Conservation (phyloP, 2,113 vertebrate genomes). For the Astatotilapia flaviijosephi region DNA sequence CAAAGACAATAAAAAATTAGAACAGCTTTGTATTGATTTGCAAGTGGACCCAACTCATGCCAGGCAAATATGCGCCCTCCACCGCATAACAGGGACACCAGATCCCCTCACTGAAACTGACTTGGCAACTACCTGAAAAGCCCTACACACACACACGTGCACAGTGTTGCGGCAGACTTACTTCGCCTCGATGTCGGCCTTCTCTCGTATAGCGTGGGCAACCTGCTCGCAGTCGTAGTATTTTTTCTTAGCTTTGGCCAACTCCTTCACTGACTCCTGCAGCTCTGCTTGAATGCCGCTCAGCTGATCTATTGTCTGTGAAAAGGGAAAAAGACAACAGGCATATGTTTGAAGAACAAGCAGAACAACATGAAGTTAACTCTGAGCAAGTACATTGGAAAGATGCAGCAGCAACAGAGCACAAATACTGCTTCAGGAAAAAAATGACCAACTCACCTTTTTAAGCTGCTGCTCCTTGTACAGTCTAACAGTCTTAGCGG, state of each 20-base stretch:
- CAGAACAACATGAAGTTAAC: background rate
- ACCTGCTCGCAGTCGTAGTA: slow-evolving; percentile 98
- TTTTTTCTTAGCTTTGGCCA: slow-evolving; percentile 98
- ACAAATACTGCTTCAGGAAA: background rate
- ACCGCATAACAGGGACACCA: background rate
- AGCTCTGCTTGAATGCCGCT: slow-evolving; percentile 92
- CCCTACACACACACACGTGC: background rate
- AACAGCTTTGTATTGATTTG: background rate
- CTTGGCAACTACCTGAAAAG: background rate
- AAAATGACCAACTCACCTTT: slow-evolving; percentile 73
- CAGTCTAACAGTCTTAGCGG: slow-evolving; percentile 87
- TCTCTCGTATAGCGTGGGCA: slow-evolving; percentile 94
- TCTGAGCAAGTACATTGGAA: background rate
- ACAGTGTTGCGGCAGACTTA: slow-evolving; percentile 61
- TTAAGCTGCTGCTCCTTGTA: slow-evolving; percentile 97
- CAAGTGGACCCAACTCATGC: background rate
- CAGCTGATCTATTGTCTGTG: slow-evolving; percentile 92
- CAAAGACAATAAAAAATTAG: background rate
- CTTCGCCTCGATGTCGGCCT: slow-evolving; percentile 98
- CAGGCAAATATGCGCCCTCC: background rate
- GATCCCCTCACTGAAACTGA: background rate
- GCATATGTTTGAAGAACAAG: background rate
- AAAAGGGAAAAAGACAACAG: background rate
- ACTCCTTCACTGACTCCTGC: slow-evolving; percentile 96
- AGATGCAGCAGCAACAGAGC: background rate